phyloP scores from a whole-genome alignment of 2,113 vertebrate genomes.

The Brienomyrus longianalis region DNA sequence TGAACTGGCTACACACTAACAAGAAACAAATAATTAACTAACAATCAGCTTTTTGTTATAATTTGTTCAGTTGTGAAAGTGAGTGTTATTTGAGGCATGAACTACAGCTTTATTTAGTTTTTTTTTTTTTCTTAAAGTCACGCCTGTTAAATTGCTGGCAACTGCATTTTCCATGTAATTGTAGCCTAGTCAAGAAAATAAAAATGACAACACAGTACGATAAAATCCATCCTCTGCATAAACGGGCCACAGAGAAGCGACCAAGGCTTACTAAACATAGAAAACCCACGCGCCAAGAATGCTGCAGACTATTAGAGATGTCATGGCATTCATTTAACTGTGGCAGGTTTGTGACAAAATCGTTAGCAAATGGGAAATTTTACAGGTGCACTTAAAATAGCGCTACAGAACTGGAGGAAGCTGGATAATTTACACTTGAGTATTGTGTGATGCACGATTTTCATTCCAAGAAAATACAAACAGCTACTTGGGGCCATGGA shows the following conservation, averaged over 20 bases:
- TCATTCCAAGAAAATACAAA: background rate
- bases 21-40: background rate
- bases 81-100: background rate
- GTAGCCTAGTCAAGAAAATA: background rate
- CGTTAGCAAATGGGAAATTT: background rate
- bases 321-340: slow-evolving; percentile 1
- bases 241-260: background rate
- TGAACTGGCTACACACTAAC: background rate
- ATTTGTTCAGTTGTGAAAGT: background rate
- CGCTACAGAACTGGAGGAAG: background rate
- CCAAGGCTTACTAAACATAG: background rate
- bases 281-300: background rate
- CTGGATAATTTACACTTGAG: background rate
- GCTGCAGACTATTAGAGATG: background rate
- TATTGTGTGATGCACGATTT: background rate
- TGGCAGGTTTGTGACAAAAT: background rate
- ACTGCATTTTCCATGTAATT: background rate
- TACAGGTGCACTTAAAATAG: background rate
- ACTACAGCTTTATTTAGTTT: background rate
- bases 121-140: background rate
- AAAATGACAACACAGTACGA: background rate
- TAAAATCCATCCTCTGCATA: background rate
- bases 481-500: background rate
- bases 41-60: background rate
- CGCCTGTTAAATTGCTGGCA: background rate